Evolutionary conservation across 2,888 invertebrate species (phyloP), one percentile per base, ranked within the genome.

Genomic region (Galerucella nymphaeae): DNA sequence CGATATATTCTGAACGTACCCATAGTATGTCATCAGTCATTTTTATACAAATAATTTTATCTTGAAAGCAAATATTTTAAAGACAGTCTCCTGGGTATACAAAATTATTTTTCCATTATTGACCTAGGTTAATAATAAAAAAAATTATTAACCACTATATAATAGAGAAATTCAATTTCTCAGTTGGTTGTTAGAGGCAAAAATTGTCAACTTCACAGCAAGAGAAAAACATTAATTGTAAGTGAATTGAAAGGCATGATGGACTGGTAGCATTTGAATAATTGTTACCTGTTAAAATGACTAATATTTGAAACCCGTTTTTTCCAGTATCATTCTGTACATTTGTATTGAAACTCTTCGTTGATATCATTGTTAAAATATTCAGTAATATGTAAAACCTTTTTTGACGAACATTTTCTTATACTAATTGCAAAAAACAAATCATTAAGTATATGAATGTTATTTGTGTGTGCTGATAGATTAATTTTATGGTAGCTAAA

Each of bases 221-320:
- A n/a, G n/a, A n/a, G n/a, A n/a, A n/a, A n/a, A n/a, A n/a, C n/a
- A n/a, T n/a, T n/a, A n/a, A n/a, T n/a, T n/a, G n/a, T n/a, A n/a
- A n/a, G 2, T 18, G 5, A n/a, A 50, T 61, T n/a, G 0, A 41
- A 13, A 45, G 14, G 14, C 2, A 23, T 45, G 14, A n/a, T 20
- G n/a, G 6, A 20, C 13, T 23, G 14, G 3, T 23, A 23, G 42
- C 11, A 55, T 20, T 23, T 58, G 42, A 30, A 38, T 38, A 8
- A 9, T 41, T 1, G 50, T 66, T 70, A 75, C 75, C 70, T 57
- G 68, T 64, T 41, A 71, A 55, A 45, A 75, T 70, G 42, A 70
- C 75, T 16, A 70, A 23, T 42, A 75, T 73, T 70, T 75, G 75
- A 48, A 62, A 67, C 75, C 75, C 73, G 58, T 42, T 30, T 50